Evolutionary conservation across 92 coral and sea anemone genomes (phyloP).

Genomic region (Siderastrea siderea): DNA sequence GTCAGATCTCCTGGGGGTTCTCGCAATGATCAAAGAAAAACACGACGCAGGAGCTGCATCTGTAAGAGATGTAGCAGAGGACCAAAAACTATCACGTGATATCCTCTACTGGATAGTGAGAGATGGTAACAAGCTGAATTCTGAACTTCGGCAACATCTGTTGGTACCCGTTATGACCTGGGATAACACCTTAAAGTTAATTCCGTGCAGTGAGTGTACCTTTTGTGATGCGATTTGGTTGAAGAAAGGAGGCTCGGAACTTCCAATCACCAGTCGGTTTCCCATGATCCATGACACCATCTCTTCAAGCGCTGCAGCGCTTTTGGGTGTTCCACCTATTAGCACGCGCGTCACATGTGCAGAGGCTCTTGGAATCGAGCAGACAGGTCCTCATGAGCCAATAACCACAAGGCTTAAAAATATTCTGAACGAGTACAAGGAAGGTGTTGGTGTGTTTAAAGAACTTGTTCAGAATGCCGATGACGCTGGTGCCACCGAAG

Average conservation of each 20-base stretch:
- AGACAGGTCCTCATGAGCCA: slow-evolving; percentile 91
- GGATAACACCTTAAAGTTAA: slow-evolving; percentile 68
- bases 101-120: slow-evolving; percentile 85
- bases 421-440: slow-evolving; percentile 83
- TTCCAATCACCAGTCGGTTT: slow-evolving; percentile 66
- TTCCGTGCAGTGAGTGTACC: slow-evolving; percentile 79
- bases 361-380: slow-evolving; percentile 78
- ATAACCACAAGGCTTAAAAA: slow-evolving; percentile 83
- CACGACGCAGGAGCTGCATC: slow-evolving; percentile 48
- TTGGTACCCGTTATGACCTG: slow-evolving; percentile 79
- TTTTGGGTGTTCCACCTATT: slow-evolving; percentile 93
- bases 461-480: slow-evolving; percentile 88
- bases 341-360: slow-evolving; percentile 78
- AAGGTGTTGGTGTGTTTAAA: slow-evolving; percentile 78
- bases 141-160: slow-evolving; percentile 61
- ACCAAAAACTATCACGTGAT: slow-evolving; percentile 66
- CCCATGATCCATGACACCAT: slow-evolving; percentile 82
- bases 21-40: slow-evolving; percentile 62
- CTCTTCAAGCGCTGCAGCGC: slow-evolving; percentile 70
- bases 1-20: slow-evolving; percentile 70
- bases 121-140: slow-evolving; percentile 52
- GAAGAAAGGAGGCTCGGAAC: slow-evolving; percentile 71
- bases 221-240: slow-evolving; percentile 89
- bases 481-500: slow-evolving; percentile 86
- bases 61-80: slow-evolving; percentile 54